Evolutionary conservation across 2,113 vertebrate species (phyloP).

Genomic region (Elaphurus davidianus): DNA sequence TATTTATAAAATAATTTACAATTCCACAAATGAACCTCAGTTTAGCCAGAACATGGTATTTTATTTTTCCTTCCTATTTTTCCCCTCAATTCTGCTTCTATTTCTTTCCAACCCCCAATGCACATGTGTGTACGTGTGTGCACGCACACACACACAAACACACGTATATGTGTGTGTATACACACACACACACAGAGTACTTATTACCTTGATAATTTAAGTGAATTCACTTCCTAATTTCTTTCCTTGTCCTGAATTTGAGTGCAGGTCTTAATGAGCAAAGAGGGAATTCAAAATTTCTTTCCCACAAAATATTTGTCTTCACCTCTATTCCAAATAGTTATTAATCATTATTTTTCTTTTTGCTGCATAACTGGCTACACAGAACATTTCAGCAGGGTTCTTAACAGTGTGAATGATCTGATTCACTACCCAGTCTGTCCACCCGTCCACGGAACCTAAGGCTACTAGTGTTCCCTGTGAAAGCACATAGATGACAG

Average conservation of each 20-base stretch:
- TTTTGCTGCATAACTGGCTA: neutral
- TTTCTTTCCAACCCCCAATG: too few species aligned
- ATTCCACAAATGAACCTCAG: neutral
- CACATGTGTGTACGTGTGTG: accelerated
- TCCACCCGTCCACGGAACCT: neutral
- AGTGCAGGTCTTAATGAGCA: neutral
- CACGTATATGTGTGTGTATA: neutral
- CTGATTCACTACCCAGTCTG: neutral
- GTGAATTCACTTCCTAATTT: neutral
- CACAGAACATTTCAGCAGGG: neutral
- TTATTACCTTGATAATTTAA: neutral
- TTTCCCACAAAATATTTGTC: neutral
- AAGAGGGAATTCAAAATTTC: neutral
- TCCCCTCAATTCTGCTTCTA: neutral
- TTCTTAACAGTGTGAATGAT: neutral
- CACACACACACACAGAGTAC: neutral
- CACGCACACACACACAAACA: neutral
- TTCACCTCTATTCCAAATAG: neutral
- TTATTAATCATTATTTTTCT: neutral
- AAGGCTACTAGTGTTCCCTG: neutral
- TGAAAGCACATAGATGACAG: neutral
- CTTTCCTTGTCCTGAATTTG: neutral
- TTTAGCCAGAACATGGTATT: neutral
- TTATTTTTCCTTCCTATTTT: neutral
- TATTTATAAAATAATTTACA: neutral